These are phyloP conservation scores for Rhynchotus rufescens DNA, from an alignment of 2,797 vertebrate species.

Conservation along the genomic window DNA sequence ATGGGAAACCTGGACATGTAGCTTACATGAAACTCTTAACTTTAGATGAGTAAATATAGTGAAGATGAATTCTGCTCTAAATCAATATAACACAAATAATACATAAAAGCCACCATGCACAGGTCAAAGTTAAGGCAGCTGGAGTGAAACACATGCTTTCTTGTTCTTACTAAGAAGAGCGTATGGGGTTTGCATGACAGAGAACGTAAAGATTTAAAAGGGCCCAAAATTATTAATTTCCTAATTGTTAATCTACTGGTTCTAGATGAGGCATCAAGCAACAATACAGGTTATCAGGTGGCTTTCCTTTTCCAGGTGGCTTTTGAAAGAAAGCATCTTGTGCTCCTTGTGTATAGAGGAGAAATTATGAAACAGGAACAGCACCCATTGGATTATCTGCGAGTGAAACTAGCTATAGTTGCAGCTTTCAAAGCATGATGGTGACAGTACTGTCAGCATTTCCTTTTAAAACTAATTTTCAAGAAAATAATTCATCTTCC, in stretches of 20 bases:
- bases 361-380: not conserved
- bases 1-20: not conserved
- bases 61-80: constrained; percentile 39
- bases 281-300: not conserved
- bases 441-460: not conserved
- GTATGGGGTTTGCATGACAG: not conserved
- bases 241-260: not conserved
- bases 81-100: constrained; percentile 49
- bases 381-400: not conserved
- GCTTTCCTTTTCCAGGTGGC: not conserved
- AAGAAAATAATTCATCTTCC: not conserved
- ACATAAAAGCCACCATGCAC: constrained; percentile 29
- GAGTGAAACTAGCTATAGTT: not conserved
- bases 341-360: not conserved
- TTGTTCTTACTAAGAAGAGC: not conserved
- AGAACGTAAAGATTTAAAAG: not conserved
- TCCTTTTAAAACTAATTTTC: not conserved
- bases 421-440: not conserved
- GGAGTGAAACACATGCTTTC: constrained; percentile 18
- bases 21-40: constrained; percentile 7
- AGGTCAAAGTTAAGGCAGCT: constrained; percentile 36
- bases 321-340: not conserved
- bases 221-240: not conserved
- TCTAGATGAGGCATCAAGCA: not conserved
- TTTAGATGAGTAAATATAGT: constrained; percentile 8